Percentiles rank a stretch among this genome's conserved stretches.
Conservation (phyloP, 1,140 invertebrate genomes). For the Trichonephila clavata region DNA sequence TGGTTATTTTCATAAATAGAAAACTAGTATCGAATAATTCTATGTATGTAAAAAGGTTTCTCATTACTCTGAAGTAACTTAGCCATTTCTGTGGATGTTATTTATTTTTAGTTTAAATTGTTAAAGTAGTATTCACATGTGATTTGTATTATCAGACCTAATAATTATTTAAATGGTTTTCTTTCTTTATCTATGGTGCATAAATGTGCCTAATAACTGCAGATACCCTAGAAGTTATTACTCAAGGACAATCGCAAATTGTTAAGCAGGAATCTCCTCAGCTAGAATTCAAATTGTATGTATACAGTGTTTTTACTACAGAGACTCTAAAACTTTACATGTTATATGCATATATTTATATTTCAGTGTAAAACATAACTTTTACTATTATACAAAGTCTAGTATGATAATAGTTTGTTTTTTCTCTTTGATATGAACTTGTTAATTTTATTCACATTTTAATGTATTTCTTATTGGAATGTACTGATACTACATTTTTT, state of each 20-base stretch:
- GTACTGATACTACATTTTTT: neutral
- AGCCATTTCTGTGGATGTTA: too few relatives aligned
- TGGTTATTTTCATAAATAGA: too few relatives aligned
- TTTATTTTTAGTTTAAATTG: neutral
- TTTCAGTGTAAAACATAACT: constrained; percentile 4
- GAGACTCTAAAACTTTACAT: constrained; percentile 36
- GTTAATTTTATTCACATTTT: neutral
- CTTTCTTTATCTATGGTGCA: neutral
- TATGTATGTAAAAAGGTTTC: too few relatives aligned
- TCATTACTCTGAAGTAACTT: too few relatives aligned
- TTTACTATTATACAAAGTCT: constrained; percentile 5
- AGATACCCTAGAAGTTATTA: neutral
- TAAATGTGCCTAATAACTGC: constrained; percentile 1
- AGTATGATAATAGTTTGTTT: constrained; percentile 6
- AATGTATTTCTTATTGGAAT: constrained; percentile 1
- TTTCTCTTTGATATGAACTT: neutral
- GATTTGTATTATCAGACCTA: neutral
- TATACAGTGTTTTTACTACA: constrained; percentile 42
- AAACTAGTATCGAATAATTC: too few relatives aligned
- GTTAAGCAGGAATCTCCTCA: constrained; percentile 27
- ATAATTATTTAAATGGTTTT: neutral
- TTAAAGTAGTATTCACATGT: neutral
- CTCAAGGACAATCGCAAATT: constrained; percentile 18
- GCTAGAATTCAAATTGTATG: constrained; percentile 3
- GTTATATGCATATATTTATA: constrained; percentile 41